Base-by-base conservation (phyloP, 2,113 vertebrate genomes). In the Epinephelus fuscoguttatus region DNA sequence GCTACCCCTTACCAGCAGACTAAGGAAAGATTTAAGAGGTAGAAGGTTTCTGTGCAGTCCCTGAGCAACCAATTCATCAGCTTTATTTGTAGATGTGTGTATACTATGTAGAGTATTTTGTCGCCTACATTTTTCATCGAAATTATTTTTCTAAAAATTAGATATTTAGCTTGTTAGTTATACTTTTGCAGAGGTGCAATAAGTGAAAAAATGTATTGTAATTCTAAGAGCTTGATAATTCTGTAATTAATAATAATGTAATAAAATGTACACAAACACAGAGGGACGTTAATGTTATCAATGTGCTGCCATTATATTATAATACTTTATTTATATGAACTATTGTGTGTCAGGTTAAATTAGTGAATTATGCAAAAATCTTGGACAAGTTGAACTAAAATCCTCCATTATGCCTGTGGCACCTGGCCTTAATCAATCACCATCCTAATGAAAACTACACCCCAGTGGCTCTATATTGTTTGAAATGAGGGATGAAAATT, bases 401-500 rank as follows among this genome's bases (percentile, higher is more conserved):
- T 60, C 45, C 25, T 59, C 56, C 10, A 0, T 69, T 57, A 49
- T n/a, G 23, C 42, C 21, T 53, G 69, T 66, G 69, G 70, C 55
- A 80, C 21, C 60, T 30, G 67, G 56, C 45, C 14, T 76, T 23
- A 85, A 78, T 90, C 82, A 85, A 72, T 85, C 80, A 74, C 12
- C 19, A 33, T 3, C 50, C 37, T 64, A 55, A 84, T 84, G 56
- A 82, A 87, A 84, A 80, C 47, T 25, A 63, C 59, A 62, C 37
- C 9, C 61, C 25, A 70, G 72, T 70, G 63, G 37, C 27, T 79
- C 23, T 30, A 10, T 66, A 82, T n/a, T 66, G 74, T 73, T 76
- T 64, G 53, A 75, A 78, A 63, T 75, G 62, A 84, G 75, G n/a
- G 57, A 78, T 81, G 70, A 81, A 80, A 87, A 89, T 57, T 53